Evolutionary conservation across 2,888 invertebrate species (phyloP).

Genomic region (Netelia fuscicornis): DNA sequence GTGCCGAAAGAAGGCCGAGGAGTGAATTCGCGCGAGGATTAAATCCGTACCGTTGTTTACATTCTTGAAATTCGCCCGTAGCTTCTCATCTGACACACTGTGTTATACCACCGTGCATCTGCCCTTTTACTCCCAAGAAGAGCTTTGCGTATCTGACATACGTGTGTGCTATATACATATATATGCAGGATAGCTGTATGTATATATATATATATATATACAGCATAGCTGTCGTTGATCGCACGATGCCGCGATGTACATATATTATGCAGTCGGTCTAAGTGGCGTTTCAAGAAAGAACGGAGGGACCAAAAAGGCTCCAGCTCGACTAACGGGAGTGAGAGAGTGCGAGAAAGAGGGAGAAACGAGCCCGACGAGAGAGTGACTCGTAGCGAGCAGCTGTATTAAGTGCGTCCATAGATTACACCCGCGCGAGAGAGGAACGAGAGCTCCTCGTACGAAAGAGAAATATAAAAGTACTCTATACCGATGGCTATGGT

Average conservation of each 20-base stretch:
- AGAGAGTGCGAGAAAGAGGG: constrained; percentile 41
- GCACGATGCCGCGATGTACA: constrained; percentile 75
- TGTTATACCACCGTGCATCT: constrained; percentile 60
- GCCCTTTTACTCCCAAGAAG: constrained; percentile 20
- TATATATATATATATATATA: constrained; percentile 5
- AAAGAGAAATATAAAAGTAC: constrained; percentile 66
- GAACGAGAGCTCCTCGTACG: constrained; percentile 56
- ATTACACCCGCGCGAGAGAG: constrained; percentile 75
- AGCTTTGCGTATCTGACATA: constrained; percentile 24
- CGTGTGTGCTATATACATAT: constrained; percentile 59
- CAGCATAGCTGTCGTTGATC: constrained; percentile 44
- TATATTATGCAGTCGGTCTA: constrained; percentile 81
- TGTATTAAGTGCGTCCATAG: constrained; percentile 84
- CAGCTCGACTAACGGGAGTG: constrained; percentile 73
- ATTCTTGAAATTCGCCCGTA: constrained; percentile 63
- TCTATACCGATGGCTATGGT: constrained; percentile 36
- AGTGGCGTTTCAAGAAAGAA: constrained; percentile 77
- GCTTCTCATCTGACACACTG: constrained; percentile 59
- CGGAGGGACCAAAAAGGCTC: constrained; percentile 73
- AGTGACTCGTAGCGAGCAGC: constrained; percentile 79
- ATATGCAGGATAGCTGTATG: constrained; percentile 24
- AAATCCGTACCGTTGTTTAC: constrained; percentile 68
- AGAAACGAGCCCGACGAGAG: constrained; percentile 65
- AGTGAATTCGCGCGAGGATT: constrained; percentile 66
- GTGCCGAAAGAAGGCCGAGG: constrained; percentile 9